Evolutionary conservation across 2,888 invertebrate genomes (phyloP), one percentile per base, ranked within the genome.

Genomic region (Lepidochrysops patricia): DNA sequence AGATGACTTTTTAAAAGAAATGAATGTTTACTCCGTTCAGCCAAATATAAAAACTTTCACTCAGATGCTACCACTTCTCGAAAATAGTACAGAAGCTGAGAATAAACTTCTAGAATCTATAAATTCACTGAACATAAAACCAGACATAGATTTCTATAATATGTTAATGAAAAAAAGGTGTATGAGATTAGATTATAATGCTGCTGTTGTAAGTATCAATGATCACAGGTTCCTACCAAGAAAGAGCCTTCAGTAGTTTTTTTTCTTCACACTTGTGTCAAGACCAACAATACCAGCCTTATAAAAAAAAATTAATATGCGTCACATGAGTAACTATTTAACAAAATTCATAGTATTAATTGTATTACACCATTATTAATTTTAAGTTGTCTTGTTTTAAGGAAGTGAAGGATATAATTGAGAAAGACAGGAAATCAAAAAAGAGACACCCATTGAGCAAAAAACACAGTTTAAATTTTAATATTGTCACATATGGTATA

Each of bases 401-500:
- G 88, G 91, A 90, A 68, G 91, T 94, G 0, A 79, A 90, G 58
- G 71, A 82, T 12, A 79, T 92, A 68, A 91, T 94, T 66, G 75
- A 84, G 61, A 84, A 86, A 15, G 91, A 91, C 57, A 84, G 81
- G 62, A 70, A 68, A 57, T 73, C 75, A 2, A 76, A 77, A 61
- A 81, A 77, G 66, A 73, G 71, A 34, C 78, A 79, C 67, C 77
- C 77, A 19, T 64, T 76, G 19, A 83, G 85, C 54, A 84, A 91
- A 68, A 85, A 85, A 64, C 67, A 83, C 2, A 78, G 80, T 59
- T 75, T 95, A 25, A 82, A 84, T 64, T 93, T 94, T 0, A 92
- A 97, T 79, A 90, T 97, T 67, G 91, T 95, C 69, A 98, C 98
- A 0, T 98, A 95, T 86, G 97, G 97, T 48, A 93, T 95, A 1